Conservation (phyloP, 2,888 invertebrate species). For the Hydraecia micacea region DNA sequence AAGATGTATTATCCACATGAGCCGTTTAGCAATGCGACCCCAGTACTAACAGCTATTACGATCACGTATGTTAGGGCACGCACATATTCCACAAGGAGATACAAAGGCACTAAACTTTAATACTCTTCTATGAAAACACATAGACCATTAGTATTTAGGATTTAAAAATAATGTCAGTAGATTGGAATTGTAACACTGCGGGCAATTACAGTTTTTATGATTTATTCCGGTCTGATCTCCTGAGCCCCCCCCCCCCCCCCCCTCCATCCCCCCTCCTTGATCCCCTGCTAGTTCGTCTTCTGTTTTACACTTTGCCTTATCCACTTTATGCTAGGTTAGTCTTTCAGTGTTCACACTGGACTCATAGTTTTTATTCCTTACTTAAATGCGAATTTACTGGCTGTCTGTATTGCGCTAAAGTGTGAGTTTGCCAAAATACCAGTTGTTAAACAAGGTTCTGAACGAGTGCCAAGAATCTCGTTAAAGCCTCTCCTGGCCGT, state of each 20-base stretch:
- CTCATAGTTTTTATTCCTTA: slow-evolving; percentile 21
- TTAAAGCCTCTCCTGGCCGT: slow-evolving; percentile 38
- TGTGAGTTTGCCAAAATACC: slow-evolving; percentile 48
- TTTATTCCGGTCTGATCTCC: no score
- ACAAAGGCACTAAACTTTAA: slow-evolving; percentile 28
- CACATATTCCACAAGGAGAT: slow-evolving; percentile 30
- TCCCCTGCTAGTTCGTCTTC: no score
- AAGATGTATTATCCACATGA: slow-evolving; percentile 47
- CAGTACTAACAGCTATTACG: slow-evolving; percentile 18
- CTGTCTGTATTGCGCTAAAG: slow-evolving; percentile 32
- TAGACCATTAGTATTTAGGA: slow-evolving; percentile 18
- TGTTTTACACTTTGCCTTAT: no score
- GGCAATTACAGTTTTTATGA: slow-evolving; percentile 31
- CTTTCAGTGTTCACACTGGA: slow-evolving; percentile 13
- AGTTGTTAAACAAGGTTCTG: slow-evolving; percentile 51
- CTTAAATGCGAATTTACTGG: slow-evolving; percentile 14
- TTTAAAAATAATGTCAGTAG: slow-evolving; percentile 36
- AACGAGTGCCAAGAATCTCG: slow-evolving; percentile 61
- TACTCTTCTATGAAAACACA: slow-evolving; percentile 37
- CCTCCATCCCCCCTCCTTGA: no score
- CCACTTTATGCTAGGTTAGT: no score
- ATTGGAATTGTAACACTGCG: slow-evolving; percentile 32
- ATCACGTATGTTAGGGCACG: slow-evolving; percentile 38
- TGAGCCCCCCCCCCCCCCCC: no score
- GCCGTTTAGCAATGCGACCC: slow-evolving; percentile 35